A percentile compares a stretch with the other conserved stretches of the same genome.
These are phyloP conservation scores for Sympetrum striolatum DNA, from an alignment of 2,888 invertebrate species.

Conservation along the genomic window DNA sequence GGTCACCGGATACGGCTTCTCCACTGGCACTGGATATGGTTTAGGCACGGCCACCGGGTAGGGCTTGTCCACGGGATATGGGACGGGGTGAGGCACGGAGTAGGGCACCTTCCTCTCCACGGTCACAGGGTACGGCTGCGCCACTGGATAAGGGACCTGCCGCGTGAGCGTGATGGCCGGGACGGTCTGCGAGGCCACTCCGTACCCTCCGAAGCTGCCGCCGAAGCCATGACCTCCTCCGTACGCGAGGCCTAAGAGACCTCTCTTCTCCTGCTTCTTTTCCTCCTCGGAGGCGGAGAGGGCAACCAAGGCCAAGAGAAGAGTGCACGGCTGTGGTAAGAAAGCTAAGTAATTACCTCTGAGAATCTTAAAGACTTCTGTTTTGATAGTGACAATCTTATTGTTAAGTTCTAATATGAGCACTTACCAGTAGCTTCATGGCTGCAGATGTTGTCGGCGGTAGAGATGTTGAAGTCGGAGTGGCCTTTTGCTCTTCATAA, in stretches of 20 bases:
- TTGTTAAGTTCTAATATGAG: too few species aligned
- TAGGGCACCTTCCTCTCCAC: slow-evolving; percentile 16
- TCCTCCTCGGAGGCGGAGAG: neutral
- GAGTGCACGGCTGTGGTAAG: neutral
- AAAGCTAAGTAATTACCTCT: neutral
- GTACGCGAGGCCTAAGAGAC: neutral
- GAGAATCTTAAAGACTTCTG: neutral
- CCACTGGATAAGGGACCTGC: neutral
- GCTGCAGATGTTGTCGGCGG: neutral
- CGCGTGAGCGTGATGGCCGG: neutral
- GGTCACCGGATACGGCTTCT: neutral
- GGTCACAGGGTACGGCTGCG: slow-evolving; percentile 4
- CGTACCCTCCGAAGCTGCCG: neutral
- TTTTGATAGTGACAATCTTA: too few species aligned
- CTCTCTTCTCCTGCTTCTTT: slow-evolving; percentile 10
- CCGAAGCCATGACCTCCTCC: slow-evolving; percentile 3
- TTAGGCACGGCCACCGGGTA: neutral
- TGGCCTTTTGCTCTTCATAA: neutral
- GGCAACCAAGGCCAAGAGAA: neutral
- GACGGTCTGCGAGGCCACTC: neutral
- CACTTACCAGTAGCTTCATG: slow-evolving; percentile 29
- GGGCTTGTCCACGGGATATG: slow-evolving; percentile 10
- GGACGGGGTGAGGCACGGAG: slow-evolving; percentile 9
- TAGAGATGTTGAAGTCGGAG: neutral
- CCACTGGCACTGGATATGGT: neutral